Base-by-base conservation (phyloP, 2,888 invertebrate species). In the Craniophora ligustri region DNA sequence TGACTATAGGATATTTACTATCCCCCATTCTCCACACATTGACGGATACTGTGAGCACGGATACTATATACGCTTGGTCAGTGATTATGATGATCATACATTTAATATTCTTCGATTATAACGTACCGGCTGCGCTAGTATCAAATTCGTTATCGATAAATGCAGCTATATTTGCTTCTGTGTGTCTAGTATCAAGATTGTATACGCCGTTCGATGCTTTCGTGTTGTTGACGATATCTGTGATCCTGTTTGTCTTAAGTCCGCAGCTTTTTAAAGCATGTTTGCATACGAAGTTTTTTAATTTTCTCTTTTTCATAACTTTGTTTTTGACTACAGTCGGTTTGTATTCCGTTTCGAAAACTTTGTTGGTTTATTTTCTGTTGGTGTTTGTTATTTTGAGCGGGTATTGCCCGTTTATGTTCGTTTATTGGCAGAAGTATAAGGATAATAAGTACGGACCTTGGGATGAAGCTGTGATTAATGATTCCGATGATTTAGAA, bases 381-480 rank as follows among this genome's bases (percentile, higher is more conserved):
- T 76, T 93, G 5, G 86, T 94, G 32, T 92, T 96, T 6, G 61
- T 95, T 7, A 94, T 97, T 76, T 92, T 97, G 28, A 96, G 96
- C 80, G 79, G 96, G 7, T 88, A 96, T 41, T 97, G 97, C 80
- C 98, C 98, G 0, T 81, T 95, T 2, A 94, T 96, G 82, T 98
- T 97, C 89, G 95, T 97, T 0, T 91, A 88, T 45, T 96, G 96
- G 93, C 97, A 97, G 79, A 95, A 93, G 28, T 96, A 96, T 82
- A 98, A 98, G 81, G 96, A 97, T 77, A 99, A 98, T 86, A 99
- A 98, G 62, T 97, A 99, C 87, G 99, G 99, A 0, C 99, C 99
- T 0, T 99, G 99, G 99, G 99, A 99, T 86, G 99, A 99, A 84
- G 99, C 99, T 8, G 92, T 97, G 72, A 95, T 96, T 63, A 95